Conservation (phyloP, 2,797 vertebrate genomes). For the Clarias platycephalus region DNA sequence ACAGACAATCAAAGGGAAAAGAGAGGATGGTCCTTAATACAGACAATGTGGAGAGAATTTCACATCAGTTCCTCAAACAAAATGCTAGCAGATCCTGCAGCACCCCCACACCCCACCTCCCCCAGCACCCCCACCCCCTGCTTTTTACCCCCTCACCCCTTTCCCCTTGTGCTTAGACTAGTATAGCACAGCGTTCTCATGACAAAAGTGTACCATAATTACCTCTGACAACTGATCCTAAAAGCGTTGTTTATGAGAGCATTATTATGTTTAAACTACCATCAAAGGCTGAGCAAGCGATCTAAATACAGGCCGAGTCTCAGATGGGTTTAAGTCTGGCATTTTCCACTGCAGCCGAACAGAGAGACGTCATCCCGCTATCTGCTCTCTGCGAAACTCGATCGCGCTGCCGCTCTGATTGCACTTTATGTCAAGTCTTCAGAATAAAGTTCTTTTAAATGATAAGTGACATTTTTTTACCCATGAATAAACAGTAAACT, state of each 20-base stretch:
- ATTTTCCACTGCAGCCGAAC: conserved; percentile 29
- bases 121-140: neutral
- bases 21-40: conserved; percentile 31
- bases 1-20: conserved; percentile 36
- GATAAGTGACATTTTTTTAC: neutral
- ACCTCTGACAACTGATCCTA: conserved; percentile 58
- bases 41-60: conserved; percentile 47
- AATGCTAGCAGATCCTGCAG: conserved; percentile 54
- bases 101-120: conserved; percentile 8
- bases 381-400: conserved; percentile 49
- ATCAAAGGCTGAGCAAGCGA: conserved; percentile 57
- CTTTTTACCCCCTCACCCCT: conserved; percentile 20
- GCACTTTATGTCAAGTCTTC: conserved; percentile 42
- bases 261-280: conserved; percentile 59
- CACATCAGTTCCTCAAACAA: conserved; percentile 47
- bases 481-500: neutral
- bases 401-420: conserved; percentile 51
- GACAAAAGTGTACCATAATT: conserved; percentile 55
- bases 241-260: conserved; percentile 60
- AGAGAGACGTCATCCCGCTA: conserved; percentile 47
- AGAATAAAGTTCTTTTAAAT: conserved; percentile 18
- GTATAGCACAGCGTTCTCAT: conserved; percentile 39
- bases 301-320: conserved; percentile 52
- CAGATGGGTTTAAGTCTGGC: conserved; percentile 41
- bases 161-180: conserved; percentile 52